Evolutionary conservation across 2,797 vertebrate species (phyloP).

Genomic region (Sphenodon punctatus): DNA sequence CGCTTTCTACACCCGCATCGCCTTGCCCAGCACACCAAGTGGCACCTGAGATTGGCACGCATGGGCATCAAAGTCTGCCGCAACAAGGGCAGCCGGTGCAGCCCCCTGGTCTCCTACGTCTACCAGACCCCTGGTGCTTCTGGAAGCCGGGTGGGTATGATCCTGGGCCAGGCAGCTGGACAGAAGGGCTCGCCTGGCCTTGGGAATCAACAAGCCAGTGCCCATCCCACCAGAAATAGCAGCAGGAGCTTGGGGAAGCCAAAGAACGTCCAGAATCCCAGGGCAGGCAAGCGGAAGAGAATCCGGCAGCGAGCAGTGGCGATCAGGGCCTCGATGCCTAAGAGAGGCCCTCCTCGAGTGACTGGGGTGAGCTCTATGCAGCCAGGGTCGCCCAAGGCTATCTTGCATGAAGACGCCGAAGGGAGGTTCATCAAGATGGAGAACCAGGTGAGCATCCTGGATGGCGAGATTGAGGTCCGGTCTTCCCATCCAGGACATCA

Average conservation of each 20-base stretch:
- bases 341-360: neutral
- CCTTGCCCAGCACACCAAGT: slow-evolving; percentile 23
- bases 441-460: neutral
- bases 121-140: neutral
- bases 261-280: neutral
- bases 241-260: neutral
- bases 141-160: neutral
- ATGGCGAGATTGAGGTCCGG: neutral
- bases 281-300: neutral
- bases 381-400: neutral
- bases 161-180: neutral
- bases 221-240: too few relatives aligned
- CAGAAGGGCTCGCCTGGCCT: neutral
- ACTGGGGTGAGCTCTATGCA: neutral
- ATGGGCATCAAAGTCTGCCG: neutral
- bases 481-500: neutral
- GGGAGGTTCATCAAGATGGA: too few relatives aligned
- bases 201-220: neutral
- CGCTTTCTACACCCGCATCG: neutral
- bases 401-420: neutral
- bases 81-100: neutral
- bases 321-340: rapidly evolving
- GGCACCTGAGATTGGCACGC: slow-evolving; percentile 22
- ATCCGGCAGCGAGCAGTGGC: neutral
- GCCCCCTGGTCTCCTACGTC: neutral